Evolutionary conservation across 2,113 vertebrate genomes (phyloP), one percentile per base, ranked within the genome.

Genomic region (Machaerirhynchus nigripectus): DNA sequence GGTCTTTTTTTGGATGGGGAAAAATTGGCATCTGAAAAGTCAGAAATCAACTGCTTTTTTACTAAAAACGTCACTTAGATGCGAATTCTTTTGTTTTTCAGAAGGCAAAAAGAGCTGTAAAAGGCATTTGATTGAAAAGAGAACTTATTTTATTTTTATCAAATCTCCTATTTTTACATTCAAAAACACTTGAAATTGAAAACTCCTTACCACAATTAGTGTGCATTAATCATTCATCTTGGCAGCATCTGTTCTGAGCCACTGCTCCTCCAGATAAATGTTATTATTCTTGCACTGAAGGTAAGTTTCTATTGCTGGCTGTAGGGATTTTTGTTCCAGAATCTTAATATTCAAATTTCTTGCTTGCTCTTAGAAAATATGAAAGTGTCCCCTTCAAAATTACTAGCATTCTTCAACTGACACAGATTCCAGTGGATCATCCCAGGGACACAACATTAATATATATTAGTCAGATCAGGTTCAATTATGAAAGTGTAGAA

Each of bases 161-260:
- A 67, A 55, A 67, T 87, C 23, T 68, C 35, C 56, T 76, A 8
- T 24, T 90, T 95, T 95, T 95, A 67, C 35, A 61, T 68, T 89
- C 7, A 4, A 92, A 95, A 89, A 6, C 73, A 81, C 76, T 96
- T 84, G 59, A 81, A 96, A 84, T 6, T 67, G 69, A 87, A 91
- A 88, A 92, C 35, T 84, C 56, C 53, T 84, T 77, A 93, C 60
- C 73, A 92, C 73, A 92, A 93, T 92, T 95, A 95, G 87, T 67
- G 44, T 88, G 61, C 52, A 49, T 96, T 96, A 95, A 97, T 96
- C 87, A 87, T 91, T 96, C 91, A 82, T 87, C 70, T 94, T 96
- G 84, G 81, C 89, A 93, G 53, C 69, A 89, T 84, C 49, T 69
- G 80, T 93, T 96, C 77, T 68, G 49, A 95, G 81, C 80, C 65